Evolutionary conservation across 2,797 vertebrate genomes (phyloP), one percentile per base, ranked within the genome.

Genomic region (Danio kyathit): DNA sequence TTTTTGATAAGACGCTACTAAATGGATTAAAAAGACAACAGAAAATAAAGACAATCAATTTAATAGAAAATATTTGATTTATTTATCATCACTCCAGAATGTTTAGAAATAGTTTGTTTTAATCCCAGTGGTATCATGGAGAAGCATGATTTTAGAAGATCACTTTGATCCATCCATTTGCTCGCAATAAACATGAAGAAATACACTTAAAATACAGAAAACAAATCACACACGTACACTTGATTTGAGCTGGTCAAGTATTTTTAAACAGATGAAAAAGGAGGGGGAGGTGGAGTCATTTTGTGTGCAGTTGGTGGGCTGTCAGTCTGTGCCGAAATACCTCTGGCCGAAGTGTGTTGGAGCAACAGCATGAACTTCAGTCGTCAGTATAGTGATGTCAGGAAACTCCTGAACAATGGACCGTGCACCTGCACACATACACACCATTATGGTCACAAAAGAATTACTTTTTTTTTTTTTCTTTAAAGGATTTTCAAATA

Each of bases 381-480:
- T 99, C 46, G 97, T 97, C 90, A 99, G 89, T 91, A 99, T 99
- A 81, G 97, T 99, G 92, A 99, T 99, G 70, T 99, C 97, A 43
- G 98, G 98, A 89, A 99, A 99, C 90, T 99, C 98, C 87, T 98
- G 95, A 89, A 99, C 96, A 85, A 99, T 99, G 75, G 97, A 99
- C 91, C 95, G 97, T 86, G 97, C 97, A 94, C 98, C 98, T 99
- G 59, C 10, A 85, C 86, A 83, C 82, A 81, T 6, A 40, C 29
- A 72, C 54, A 52, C 57, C 41, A n/a, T 61, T 61, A 61, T 61
- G 59, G 59, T 29, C 29, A 29, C n/a, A n/a, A n/a, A n/a, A n/a
- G n/a, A n/a, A n/a, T n/a, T n/a, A n/a, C n/a, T n/a, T n/a, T n/a
- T n/a, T n/a, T n/a, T n/a, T n/a, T n/a, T n/a, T n/a, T n/a, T n/a